phyloP scores from a whole-genome alignment of 2,797 vertebrate species.

The Myotis pilosus region DNA sequence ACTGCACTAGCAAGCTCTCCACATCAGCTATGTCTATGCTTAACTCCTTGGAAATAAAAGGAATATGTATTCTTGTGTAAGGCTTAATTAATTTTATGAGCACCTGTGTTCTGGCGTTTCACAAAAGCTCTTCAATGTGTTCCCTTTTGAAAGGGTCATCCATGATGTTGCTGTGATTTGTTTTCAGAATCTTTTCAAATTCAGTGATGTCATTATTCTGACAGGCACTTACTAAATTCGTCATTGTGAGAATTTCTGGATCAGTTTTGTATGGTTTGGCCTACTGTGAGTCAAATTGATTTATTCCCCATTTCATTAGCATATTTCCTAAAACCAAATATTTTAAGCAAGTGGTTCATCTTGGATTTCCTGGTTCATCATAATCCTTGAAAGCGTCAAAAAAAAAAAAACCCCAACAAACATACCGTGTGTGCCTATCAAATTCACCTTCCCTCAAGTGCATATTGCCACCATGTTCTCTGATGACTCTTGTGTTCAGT shows the following conservation, averaged over 20 bases:
- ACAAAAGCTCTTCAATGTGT: constrained; percentile 99
- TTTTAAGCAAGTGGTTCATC: constrained; percentile 83
- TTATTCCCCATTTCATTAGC: constrained; percentile 99
- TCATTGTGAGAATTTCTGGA: constrained; percentile 99
- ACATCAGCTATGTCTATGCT: constrained; percentile 99
- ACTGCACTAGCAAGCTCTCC: constrained; percentile 99
- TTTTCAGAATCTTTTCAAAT: constrained; percentile 99
- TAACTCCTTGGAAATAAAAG: constrained; percentile 99
- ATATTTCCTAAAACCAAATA: constrained; percentile 99
- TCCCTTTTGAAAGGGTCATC: constrained; percentile 99
- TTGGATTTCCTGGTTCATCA: constrained; percentile 97
- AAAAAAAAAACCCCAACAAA: constrained; percentile 80
- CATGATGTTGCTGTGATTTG: constrained; percentile 99
- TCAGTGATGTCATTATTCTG: constrained; percentile 98
- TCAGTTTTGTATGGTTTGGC: constrained; percentile 99
- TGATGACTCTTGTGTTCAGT: not conserved
- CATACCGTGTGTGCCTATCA: constrained; percentile 96
- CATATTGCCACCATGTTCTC: constrained; percentile 94
- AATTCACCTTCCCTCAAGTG: constrained; percentile 99
- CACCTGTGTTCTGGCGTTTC: constrained; percentile 99
- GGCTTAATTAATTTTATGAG: constrained; percentile 99
- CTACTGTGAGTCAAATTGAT: constrained; percentile 99
- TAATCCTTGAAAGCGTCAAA: constrained; percentile 99
- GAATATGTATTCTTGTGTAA: constrained; percentile 99
- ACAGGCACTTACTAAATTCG: constrained; percentile 99